Evolutionary conservation across 2,113 vertebrate species (phyloP).

Genomic region (Isurus oxyrinchus): DNA sequence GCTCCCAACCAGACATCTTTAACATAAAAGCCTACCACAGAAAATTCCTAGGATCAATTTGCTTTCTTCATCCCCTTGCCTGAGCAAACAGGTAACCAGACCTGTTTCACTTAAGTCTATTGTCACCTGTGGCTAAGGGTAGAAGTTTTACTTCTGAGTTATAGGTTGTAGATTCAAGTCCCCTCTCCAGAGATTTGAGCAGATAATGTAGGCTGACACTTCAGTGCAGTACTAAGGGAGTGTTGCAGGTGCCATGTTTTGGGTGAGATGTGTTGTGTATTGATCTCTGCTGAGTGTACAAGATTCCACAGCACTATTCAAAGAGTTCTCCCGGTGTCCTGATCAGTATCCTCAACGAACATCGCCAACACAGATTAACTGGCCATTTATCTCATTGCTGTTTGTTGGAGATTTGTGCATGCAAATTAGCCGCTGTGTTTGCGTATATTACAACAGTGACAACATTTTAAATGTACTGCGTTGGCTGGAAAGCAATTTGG

Average conservation of each 20-base stretch:
- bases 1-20: not conserved
- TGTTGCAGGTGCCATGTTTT: not conserved
- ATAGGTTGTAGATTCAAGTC: not conserved
- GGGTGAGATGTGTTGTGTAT: not conserved
- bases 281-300: not conserved
- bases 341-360: not conserved
- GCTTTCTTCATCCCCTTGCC: not conserved
- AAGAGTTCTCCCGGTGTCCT: not conserved
- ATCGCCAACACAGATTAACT: not conserved
- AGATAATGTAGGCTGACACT: not conserved
- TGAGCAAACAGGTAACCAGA: not conserved
- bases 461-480: not conserved
- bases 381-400: not conserved
- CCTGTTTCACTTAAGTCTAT: not conserved
- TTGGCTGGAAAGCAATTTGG: not conserved
- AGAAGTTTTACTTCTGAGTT: not conserved
- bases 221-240: not conserved
- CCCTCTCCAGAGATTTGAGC: not conserved
- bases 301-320: not conserved
- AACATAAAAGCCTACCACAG: not conserved
- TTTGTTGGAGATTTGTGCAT: not conserved
- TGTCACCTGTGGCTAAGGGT: not conserved
- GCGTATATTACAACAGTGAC: not conserved
- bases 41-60: not conserved
- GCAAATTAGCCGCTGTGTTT: not conserved